phyloP scores from a whole-genome alignment of 2,113 vertebrate genomes.

The Sclerurus mexicanus region DNA sequence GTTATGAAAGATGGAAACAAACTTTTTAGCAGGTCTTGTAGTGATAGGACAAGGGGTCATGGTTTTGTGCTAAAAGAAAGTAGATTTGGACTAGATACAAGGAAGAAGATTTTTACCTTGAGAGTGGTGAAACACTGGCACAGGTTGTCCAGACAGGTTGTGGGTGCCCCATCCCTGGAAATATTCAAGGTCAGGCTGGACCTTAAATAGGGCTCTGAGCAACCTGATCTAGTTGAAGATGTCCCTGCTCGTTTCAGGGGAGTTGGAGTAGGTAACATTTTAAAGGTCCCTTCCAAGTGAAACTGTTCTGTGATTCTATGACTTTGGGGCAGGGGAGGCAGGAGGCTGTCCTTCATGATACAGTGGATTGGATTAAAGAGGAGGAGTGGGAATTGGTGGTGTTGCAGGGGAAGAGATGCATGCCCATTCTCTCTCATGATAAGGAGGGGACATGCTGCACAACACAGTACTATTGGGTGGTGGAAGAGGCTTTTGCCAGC shows the following conservation, averaged over 20 bases:
- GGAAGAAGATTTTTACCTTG: neutral
- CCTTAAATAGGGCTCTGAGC: neutral
- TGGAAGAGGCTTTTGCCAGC: neutral
- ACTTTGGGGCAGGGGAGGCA: neutral
- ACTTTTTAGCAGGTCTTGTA: neutral
- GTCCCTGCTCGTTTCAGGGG: neutral
- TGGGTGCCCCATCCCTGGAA: neutral
- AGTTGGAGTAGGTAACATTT: neutral
- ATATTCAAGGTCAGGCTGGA: neutral
- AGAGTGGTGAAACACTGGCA: neutral
- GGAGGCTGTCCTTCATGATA: neutral
- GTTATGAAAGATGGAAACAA: neutral
- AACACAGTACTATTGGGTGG: neutral
- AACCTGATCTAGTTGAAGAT: neutral
- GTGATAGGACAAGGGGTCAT: neutral
- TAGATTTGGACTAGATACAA: neutral
- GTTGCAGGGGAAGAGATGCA: neutral
- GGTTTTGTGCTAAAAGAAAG: neutral
- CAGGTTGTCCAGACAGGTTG: neutral
- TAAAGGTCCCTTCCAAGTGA: neutral
- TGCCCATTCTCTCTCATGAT: accelerated
- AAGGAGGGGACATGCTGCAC: neutral
- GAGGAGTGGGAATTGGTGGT: neutral
- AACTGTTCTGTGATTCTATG: neutral
- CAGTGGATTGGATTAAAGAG: neutral